Base-by-base conservation (phyloP, 30 jellyfish, hydroid and myxozoan species). In the Aurelia sp. region DNA sequence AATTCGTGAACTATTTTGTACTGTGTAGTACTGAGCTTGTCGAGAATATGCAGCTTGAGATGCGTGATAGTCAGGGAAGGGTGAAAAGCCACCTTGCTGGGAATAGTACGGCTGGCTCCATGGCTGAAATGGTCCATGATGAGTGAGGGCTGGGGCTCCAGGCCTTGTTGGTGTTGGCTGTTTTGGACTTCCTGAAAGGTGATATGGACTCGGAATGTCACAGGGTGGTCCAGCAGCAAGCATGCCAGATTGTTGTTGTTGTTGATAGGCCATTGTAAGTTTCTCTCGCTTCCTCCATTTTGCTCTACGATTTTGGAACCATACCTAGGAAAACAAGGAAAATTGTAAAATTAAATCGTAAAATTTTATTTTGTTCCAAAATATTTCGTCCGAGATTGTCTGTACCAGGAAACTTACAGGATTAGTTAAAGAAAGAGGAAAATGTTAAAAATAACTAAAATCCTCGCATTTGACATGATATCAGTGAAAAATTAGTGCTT, bases 261-360 rank as follows among this genome's bases (percentile, higher is more conserved):
- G 98, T 53, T 95, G 99, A 59, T 84, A 68, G 55, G 91, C 86
- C 85, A 71, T 68, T 61, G 81, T 86, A 21, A 95, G 73, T 74
- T 95, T 95, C 72, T 95, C 99, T 35, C 97, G 84, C 74, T 95
- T 95, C 73, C 99, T 63, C 99, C 99, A 95, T 66, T 95, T 95
- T 71, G 99, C 99, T 64, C 99, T 70, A 20, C 99, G 89, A 63
- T 95, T 95, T 72, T 95, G 99, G 60, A 95, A 95, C 99, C 99
- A 95, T 12, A 95, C 99, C 99, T 95, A 53, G 27, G 55, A 72
- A 51, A 4, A 78, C 11, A 48, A 55, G 31, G 33, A 71, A 88
- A 44, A 22, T 41, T 62, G n/a, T n/a, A n/a, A n/a, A n/a, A n/a
- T 27, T 0, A 27, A 27, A 27, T 27, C 2, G 33, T 27, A 2